A percentile compares a stretch with the other conserved stretches of the same genome.
phyloP scores from a whole-genome alignment of 2,888 invertebrate genomes.

The Heliconius aoede region DNA sequence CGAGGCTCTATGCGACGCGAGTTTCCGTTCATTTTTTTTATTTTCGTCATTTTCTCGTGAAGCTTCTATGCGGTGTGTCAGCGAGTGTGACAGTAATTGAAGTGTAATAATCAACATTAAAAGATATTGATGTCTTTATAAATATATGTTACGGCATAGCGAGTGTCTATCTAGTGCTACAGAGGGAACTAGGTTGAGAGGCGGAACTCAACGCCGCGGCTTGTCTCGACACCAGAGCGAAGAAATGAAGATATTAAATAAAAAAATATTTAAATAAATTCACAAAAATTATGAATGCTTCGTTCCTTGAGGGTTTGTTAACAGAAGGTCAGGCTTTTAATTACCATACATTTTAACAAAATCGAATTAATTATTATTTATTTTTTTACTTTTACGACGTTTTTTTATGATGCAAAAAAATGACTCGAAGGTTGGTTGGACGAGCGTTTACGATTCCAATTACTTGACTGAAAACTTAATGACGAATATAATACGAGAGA shows the following conservation, averaged over 20 bases:
- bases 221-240: too few relatives aligned
- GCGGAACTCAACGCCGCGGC: too few relatives aligned
- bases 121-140: constrained; percentile 45
- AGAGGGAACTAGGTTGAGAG: too few relatives aligned
- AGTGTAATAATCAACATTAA: constrained; percentile 40
- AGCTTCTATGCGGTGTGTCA: constrained; percentile 35
- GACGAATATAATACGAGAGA: constrained; percentile 9
- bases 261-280: background rate
- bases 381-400: constrained; percentile 19
- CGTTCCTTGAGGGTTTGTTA: background rate
- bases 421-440: constrained; percentile 19
- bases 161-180: background rate
- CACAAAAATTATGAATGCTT: background rate
- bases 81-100: constrained; percentile 46
- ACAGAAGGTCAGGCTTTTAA: constrained; percentile 22
- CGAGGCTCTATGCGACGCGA: constrained; percentile 41
- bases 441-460: constrained; percentile 28
- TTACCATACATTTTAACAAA: constrained; percentile 14
- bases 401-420: constrained; percentile 30
- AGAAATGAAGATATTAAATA: too few relatives aligned
- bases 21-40: constrained; percentile 45
- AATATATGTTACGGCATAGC: constrained; percentile 26
- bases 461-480: constrained; percentile 15
- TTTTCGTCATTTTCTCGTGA: constrained; percentile 41
- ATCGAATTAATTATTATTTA: constrained; percentile 25